These are phyloP conservation scores for Pungitius pungitius DNA, from an alignment of 2,113 vertebrate genomes.

Conservation along the genomic window DNA sequence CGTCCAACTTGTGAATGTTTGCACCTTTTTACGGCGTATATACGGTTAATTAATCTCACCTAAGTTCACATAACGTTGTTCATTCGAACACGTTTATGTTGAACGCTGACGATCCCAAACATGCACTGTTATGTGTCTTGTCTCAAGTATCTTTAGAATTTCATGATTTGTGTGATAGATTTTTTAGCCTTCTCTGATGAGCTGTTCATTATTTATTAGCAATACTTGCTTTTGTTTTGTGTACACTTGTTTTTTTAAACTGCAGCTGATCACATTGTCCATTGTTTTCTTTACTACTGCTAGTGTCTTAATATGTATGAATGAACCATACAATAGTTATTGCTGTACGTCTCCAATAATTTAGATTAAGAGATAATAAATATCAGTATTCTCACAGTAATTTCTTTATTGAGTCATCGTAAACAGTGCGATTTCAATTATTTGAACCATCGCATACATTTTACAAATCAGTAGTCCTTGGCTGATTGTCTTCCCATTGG, in stretches of 20 bases:
- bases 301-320: neutral
- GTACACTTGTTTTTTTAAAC: constrained; percentile 3
- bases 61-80: constrained; percentile 8
- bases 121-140: constrained; percentile 16
- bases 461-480: neutral
- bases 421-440: constrained; percentile 1
- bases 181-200: constrained; percentile 17
- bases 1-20: neutral
- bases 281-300: constrained; percentile 11
- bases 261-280: neutral
- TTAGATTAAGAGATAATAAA: neutral
- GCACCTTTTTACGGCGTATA: neutral
- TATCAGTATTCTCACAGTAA: neutral
- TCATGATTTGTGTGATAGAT: constrained; percentile 24
- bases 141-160: neutral
- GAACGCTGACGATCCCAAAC: neutral
- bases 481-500: neutral
- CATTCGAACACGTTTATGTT: constrained; percentile 25
- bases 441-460: neutral
- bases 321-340: constrained; percentile 1
- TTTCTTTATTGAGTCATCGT: constrained; percentile 33
- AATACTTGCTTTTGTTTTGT: neutral
- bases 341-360: neutral
- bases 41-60: neutral
- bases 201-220: constrained; percentile 51